Base-by-base conservation (phyloP, 2,888 invertebrate species). In the Chalcis sispes region DNA sequence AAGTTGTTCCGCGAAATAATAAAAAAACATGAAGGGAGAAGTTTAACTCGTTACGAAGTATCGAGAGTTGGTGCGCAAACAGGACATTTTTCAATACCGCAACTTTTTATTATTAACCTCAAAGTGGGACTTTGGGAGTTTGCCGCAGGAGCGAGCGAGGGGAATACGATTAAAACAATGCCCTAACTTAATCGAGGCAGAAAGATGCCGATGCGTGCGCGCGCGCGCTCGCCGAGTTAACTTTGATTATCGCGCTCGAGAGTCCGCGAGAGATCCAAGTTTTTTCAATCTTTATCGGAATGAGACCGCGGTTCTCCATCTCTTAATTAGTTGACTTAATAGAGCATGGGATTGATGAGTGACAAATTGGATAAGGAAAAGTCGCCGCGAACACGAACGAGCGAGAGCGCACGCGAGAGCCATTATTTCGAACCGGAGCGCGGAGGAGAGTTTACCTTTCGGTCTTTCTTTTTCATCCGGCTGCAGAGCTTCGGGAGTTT, bases 301-400 rank as follows among this genome's bases (percentile, higher is more conserved):
- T 2, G 20, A 58, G 46, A 25, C 25, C 72, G 36, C 46, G 46
- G 36, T 4, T 10, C 10, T 36, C 36, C 40, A 7, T 4, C 40
- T 29, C 65, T 65, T 71, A 75, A 75, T 75, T 75, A 75, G 75
- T 65, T 59, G 66, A 71, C 65, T 67, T 62, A 59, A 75, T 65
- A 67, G 65, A 75, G 58, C 65, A 32, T 48, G 52, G 50, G 62
- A 65, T 71, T 69, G 75, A 75, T 66, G 48, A 75, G 71, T 71
- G 71, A 71, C 65, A 75, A 76, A 73, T 78, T 70, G 56, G 67
- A 69, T 75, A 75, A 75, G n/a, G 70, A 36, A 52, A 50, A 1
- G 32, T 29, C 48, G 52, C 50, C 20, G n/a, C 7, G 42, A 32
- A 36, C 58, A 59, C 36, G 36, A 36, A 36, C 36, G 36, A 20